Evolutionary conservation across 2,888 invertebrate species (phyloP).

Genomic region (Horisme vitalbata): DNA sequence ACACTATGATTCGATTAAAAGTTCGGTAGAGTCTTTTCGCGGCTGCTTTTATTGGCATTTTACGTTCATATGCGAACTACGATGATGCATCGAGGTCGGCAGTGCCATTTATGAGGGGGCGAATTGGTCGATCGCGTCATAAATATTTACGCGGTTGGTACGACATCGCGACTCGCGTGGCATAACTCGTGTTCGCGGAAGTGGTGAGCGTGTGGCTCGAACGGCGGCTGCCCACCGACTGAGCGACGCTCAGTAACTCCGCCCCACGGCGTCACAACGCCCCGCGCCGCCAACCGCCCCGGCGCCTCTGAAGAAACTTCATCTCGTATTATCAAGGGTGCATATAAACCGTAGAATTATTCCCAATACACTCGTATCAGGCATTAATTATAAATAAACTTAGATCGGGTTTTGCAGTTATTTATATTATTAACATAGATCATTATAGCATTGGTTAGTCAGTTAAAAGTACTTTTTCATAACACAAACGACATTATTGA

Average conservation of each 20-base stretch:
- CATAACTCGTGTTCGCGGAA: slow-evolving; percentile 51
- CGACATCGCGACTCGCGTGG: slow-evolving; percentile 75
- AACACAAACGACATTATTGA: no score
- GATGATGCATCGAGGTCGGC: slow-evolving; percentile 64
- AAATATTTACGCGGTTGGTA: slow-evolving; percentile 72
- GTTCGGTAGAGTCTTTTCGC: slow-evolving; percentile 77
- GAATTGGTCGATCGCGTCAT: slow-evolving; percentile 72
- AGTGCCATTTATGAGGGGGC: slow-evolving; percentile 74
- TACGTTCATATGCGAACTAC: slow-evolving; percentile 64
- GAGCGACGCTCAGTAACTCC: slow-evolving; percentile 66
- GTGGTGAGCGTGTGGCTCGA: slow-evolving; percentile 55
- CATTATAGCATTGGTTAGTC: slow-evolving; percentile 38
- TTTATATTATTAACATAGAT: slow-evolving; percentile 38
- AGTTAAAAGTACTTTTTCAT: slow-evolving; percentile 13
- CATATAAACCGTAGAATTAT: slow-evolving; percentile 77
- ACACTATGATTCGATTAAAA: slow-evolving; percentile 77
- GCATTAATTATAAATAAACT: slow-evolving; percentile 72
- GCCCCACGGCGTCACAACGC: slow-evolving; percentile 69
- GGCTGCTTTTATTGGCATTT: slow-evolving; percentile 76
- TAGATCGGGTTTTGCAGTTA: slow-evolving; percentile 53
- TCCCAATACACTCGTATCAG: slow-evolving; percentile 69
- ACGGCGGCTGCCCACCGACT: slow-evolving; percentile 80
- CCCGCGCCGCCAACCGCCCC: slow-evolving; percentile 62
- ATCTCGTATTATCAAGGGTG: slow-evolving; percentile 78
- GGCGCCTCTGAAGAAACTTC: slow-evolving; percentile 75